These are phyloP conservation scores for Macrobrachium rosenbergii DNA, from an alignment of 1,140 invertebrate species.

Conservation along the genomic window DNA sequence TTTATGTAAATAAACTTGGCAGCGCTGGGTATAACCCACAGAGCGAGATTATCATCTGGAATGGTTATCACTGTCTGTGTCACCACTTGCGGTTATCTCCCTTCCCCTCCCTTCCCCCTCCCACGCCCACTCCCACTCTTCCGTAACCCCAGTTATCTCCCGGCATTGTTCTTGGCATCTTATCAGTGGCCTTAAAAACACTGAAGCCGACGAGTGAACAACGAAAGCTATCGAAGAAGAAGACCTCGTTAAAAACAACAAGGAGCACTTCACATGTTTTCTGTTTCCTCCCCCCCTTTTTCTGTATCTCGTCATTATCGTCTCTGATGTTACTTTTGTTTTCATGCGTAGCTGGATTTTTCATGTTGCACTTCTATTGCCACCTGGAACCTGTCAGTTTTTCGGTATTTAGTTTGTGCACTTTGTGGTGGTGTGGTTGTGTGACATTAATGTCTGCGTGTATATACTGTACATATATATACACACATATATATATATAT, in stretches of 20 bases:
- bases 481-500: constrained; percentile 1
- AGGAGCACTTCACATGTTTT: too few relatives aligned
- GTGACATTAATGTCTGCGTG: not conserved
- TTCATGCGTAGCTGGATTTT: too few relatives aligned
- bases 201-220: not conserved
- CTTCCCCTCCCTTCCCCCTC: not conserved
- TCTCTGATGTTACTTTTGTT: too few relatives aligned
- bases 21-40: too few relatives aligned
- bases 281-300: too few relatives aligned
- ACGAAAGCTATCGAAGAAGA: not conserved
- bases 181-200: not conserved
- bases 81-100: not conserved
- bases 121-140: not conserved
- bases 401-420: too few relatives aligned
- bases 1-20: too few relatives aligned
- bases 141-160: not conserved
- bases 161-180: not conserved
- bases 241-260: not conserved
- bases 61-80: not conserved
- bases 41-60: too few relatives aligned
- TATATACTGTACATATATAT: not conserved
- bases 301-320: too few relatives aligned
- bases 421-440: too few relatives aligned
- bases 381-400: too few relatives aligned
- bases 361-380: too few relatives aligned